Conservation (phyloP, 2,797 vertebrate genomes). For the Anabacerthia variegaticeps region DNA sequence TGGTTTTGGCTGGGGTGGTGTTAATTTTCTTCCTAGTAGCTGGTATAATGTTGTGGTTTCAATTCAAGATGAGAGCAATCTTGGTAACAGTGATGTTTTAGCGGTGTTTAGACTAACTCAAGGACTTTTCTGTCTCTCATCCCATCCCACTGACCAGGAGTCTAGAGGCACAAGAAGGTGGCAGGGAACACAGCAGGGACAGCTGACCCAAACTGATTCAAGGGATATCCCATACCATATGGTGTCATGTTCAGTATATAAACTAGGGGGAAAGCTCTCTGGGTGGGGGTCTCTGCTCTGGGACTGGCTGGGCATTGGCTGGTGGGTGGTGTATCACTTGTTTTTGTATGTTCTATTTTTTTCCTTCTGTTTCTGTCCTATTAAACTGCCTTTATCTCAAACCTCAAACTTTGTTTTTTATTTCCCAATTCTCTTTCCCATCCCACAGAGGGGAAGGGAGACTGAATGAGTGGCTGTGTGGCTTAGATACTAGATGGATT, state of each 20-base stretch:
- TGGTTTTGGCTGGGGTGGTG: not conserved
- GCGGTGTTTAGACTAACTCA: not conserved
- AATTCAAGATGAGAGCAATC: not conserved
- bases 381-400: not conserved
- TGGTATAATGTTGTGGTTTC: not conserved
- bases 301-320: not conserved
- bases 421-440: not conserved
- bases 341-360: not conserved
- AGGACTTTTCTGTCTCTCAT: not conserved
- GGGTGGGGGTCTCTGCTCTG: not conserved
- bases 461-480: not conserved
- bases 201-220: not conserved
- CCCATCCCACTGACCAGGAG: not conserved
- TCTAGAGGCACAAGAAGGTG: not conserved
- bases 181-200: not conserved
- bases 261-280: not conserved
- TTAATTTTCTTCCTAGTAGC: not conserved
- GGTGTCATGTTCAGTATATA: not conserved
- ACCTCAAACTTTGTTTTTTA: not conserved
- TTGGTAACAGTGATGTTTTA: not conserved
- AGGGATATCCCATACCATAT: too few relatives aligned
- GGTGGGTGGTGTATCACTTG: not conserved
- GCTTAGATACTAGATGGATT: not conserved
- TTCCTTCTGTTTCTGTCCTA: not conserved
- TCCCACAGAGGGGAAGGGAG: not conserved